These are phyloP conservation scores for Troilus luridus DNA, from an alignment of 2,888 invertebrate species.

Conservation along the genomic window DNA sequence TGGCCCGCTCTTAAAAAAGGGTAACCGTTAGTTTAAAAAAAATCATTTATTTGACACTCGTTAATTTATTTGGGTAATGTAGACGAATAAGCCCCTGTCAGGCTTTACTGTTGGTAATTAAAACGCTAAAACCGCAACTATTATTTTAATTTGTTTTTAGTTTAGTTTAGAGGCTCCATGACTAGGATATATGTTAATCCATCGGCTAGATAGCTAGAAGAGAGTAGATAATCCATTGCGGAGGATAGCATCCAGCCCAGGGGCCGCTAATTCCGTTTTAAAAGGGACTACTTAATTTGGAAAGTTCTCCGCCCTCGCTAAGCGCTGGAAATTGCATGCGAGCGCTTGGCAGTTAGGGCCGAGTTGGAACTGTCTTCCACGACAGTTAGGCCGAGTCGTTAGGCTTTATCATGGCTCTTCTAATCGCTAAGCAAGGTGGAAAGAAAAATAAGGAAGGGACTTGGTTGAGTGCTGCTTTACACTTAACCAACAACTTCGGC, in stretches of 20 bases:
- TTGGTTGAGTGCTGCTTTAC: slow-evolving; percentile 3
- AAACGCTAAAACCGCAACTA: too few relatives aligned
- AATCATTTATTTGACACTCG: too few relatives aligned
- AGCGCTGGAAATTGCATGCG: slow-evolving; percentile 29
- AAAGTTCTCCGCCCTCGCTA: slow-evolving; percentile 7
- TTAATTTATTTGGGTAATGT: too few relatives aligned
- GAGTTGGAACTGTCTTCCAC: slow-evolving; percentile 1
- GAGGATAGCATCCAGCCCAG: neutral
- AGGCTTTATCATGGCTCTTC: slow-evolving; percentile 17
- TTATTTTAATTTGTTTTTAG: neutral
- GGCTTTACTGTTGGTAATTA: too few relatives aligned
- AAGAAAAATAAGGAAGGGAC: slow-evolving; percentile 8
- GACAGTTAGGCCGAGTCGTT: slow-evolving; percentile 28
- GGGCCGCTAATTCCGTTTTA: slow-evolving; percentile 20
- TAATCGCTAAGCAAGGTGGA: slow-evolving; percentile 30
- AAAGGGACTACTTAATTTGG: slow-evolving; percentile 33
- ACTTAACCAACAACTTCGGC: slow-evolving; percentile 24
- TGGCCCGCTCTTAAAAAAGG: too few relatives aligned
- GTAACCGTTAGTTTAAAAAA: too few relatives aligned
- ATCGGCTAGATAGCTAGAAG: neutral
- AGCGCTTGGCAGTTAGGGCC: neutral
- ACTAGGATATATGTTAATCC: neutral
- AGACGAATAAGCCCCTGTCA: too few relatives aligned
- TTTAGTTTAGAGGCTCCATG: neutral
- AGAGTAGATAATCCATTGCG: slow-evolving; percentile 4